Evolutionary conservation across 1,140 invertebrate species (phyloP).

Genomic region (Pteromalus puparum): DNA sequence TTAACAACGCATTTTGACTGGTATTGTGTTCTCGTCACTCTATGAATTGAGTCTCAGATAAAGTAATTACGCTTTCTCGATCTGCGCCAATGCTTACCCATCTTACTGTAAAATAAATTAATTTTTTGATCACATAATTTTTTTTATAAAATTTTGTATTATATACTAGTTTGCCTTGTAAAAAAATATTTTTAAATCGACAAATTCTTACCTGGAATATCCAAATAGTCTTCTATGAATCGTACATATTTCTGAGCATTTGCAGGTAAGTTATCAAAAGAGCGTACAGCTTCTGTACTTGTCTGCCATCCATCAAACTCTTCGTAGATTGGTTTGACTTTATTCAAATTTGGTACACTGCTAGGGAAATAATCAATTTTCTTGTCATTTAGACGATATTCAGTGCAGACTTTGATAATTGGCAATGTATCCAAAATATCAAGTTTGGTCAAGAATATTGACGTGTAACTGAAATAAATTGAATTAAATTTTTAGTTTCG

Average conservation of each 20-base stretch:
- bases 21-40: slow-evolving; percentile 52
- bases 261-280: slow-evolving; percentile 89
- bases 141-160: neutral
- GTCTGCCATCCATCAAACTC: slow-evolving; percentile 94
- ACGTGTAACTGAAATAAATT: slow-evolving; percentile 66
- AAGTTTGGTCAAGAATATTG: slow-evolving; percentile 94
- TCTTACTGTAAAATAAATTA: slow-evolving; percentile 83
- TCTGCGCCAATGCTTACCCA: slow-evolving; percentile 98
- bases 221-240: slow-evolving; percentile 88
- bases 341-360: slow-evolving; percentile 81
- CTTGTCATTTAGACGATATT: slow-evolving; percentile 84
- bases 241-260: slow-evolving; percentile 92
- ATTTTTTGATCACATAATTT: slow-evolving; percentile 23
- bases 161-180: too few relatives aligned
- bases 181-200: too few relatives aligned
- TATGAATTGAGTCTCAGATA: slow-evolving; percentile 62
- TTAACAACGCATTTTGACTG: too few relatives aligned
- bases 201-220: slow-evolving; percentile 88
- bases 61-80: slow-evolving; percentile 79
- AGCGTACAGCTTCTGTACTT: slow-evolving; percentile 88
- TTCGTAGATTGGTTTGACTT: slow-evolving; percentile 91
- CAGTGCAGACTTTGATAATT: slow-evolving; percentile 91
- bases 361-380: slow-evolving; percentile 88
- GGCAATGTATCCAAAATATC: slow-evolving; percentile 96
- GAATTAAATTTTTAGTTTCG: too few relatives aligned